These are phyloP conservation scores for Notocelia uddmanniana DNA, from an alignment of 2,888 invertebrate genomes.

Conservation along the genomic window DNA sequence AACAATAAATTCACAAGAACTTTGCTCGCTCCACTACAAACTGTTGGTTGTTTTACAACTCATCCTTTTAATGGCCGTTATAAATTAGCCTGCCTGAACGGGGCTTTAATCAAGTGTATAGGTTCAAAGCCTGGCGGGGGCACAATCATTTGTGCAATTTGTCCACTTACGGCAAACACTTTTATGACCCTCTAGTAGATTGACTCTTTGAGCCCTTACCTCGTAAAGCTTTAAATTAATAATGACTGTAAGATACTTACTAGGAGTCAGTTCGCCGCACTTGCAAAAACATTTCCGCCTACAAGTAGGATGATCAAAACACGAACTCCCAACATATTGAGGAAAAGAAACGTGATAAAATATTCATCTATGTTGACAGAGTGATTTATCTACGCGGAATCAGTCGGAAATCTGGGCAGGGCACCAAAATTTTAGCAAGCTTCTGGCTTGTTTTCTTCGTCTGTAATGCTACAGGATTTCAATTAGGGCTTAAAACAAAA, in stretches of 20 bases:
- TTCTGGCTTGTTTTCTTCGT: constrained; percentile 5
- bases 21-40: constrained; percentile 67
- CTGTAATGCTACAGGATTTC: constrained; percentile 27
- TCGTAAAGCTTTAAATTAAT: neutral
- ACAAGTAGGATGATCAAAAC: constrained; percentile 13
- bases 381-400: constrained; percentile 26
- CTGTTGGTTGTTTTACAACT: constrained; percentile 67
- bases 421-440: constrained; percentile 4
- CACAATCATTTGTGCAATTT: constrained; percentile 40
- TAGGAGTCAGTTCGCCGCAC: neutral
- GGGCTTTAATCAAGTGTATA: constrained; percentile 51
- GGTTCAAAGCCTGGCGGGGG: constrained; percentile 40
- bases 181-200: constrained; percentile 13
- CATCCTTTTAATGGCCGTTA: constrained; percentile 61
- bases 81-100: constrained; percentile 59
- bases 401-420: constrained; percentile 22
- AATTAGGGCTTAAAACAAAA: constrained; percentile 35
- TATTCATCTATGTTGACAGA: constrained; percentile 28
- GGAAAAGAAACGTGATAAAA: constrained; percentile 26
- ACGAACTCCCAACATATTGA: constrained; percentile 12
- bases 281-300: neutral
- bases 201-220: constrained; percentile 2
- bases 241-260: neutral
- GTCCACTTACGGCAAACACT: constrained; percentile 29
- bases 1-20: constrained; percentile 75